Base-by-base conservation (phyloP, 1,140 invertebrate species). In the Achatina immaculata region DNA sequence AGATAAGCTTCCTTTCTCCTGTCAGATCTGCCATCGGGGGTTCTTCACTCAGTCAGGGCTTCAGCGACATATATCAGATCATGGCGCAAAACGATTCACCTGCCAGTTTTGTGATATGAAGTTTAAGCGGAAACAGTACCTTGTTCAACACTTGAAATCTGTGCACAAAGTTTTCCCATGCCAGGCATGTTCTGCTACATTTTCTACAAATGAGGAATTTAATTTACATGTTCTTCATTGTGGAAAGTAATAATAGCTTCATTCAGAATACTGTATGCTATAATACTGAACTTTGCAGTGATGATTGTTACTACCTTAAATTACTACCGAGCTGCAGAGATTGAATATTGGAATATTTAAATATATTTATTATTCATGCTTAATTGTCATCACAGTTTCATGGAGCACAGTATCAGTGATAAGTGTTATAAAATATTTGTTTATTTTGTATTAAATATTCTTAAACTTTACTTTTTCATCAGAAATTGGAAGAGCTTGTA, bases 31-130 rank as follows among this genome's bases (percentile, higher is more conserved):
- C 45, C 16, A 43, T 34, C 16, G 42, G 48, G 71, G 71, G 48
- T 73, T 73, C 19, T 73, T 45, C 28, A 73, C 71, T 34, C 71
- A 73, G 42, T 73, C 71, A 7, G 71, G 71, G 16, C 71, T 73
- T 51, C 31, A 43, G 28, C 40, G 71, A 31, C 71, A 73, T 34
- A 48, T 73, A 31, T 14, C 38, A 48, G 71, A 73, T 31, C 71
- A 73, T 51, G 71, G 43, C 7, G 48, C 71, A 28, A 43, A 45
- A 34, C 1, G 71, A 43, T 45, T 73, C 71, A 34, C 71, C n/a
- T 73, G 71, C 43, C 40, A 43, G 38, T 43, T 45, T 21, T 73
- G 71, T 48, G 40, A 43, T 19, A 34, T 73, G 31, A 42, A 73
- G 71, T 73, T 73, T 24, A 73, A 73, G 34, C 40, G 71, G 2